Evolutionary conservation across 1,140 invertebrate genomes (phyloP).

Genomic region (Drosophila yakuba): DNA sequence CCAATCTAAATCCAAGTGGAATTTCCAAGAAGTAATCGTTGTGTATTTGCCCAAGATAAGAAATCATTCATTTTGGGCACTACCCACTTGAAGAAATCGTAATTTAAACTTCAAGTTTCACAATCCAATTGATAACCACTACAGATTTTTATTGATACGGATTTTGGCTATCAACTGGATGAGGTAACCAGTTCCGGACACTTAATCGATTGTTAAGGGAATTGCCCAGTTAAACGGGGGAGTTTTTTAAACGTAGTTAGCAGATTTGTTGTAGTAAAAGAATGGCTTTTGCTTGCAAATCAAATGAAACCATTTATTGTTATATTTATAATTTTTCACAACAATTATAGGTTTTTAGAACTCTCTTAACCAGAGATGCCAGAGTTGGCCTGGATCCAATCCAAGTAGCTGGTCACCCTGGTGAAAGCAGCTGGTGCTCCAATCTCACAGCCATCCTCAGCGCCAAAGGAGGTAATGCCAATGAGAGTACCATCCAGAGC

Average conservation of each 20-base stretch:
- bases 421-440: slow-evolving; percentile 85
- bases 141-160: slow-evolving; percentile 14
- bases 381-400: slow-evolving; percentile 85
- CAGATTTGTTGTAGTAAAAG: no score
- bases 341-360: neutral
- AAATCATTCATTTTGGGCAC: neutral
- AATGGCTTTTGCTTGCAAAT: no score
- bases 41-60: neutral
- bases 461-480: slow-evolving; percentile 84
- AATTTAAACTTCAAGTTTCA: neutral
- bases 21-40: neutral
- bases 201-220: neutral
- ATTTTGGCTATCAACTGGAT: neutral
- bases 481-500: slow-evolving; percentile 48
- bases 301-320: no score
- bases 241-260: no score
- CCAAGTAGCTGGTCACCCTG: slow-evolving; percentile 85
- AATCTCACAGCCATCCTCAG: slow-evolving; percentile 31
- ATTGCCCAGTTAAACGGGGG: neutral
- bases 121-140: slow-evolving; percentile 6
- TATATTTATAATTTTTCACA: neutral
- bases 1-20: neutral
- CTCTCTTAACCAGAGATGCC: slow-evolving; percentile 12
- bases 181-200: slow-evolving; percentile 4
- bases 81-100: neutral